Base-by-base conservation (phyloP, 2,888 invertebrate genomes). In the Andrena trimmerana region DNA sequence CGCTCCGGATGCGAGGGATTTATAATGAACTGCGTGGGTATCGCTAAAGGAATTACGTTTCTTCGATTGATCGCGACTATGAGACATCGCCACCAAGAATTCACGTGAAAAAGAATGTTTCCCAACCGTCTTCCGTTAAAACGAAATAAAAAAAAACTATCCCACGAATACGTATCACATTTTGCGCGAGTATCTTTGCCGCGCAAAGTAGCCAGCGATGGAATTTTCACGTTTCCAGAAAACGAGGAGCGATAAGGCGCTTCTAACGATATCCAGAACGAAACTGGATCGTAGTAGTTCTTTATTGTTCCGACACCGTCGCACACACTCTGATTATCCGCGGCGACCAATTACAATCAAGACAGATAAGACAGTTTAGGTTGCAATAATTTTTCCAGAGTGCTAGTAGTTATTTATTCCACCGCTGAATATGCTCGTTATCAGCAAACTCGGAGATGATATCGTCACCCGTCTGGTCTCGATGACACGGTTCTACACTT, bases 381-480 rank as follows among this genome's bases (percentile, higher is more conserved):
- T 83, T 76, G 59, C 59, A 71, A 52, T 70, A 54, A 72, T 83
- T 83, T 81, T 75, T 83, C 52, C 74, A 65, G 50, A 48, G 4
- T 74, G 83, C 77, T 77, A 78, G 81, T 86, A 73, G 86, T 88
- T 90, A 86, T 90, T 90, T 90, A 88, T 83, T 88, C 72, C 71
- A 70, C 77, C 69, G 81, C 81, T 87, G 80, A 87, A 89, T 79
- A 81, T 75, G 33, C 78, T 42, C 83, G 24, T 90, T 90, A 90
- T 90, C 89, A 84, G 78, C 65, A 33, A 69, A 48, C 68, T 66
- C 7, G 31, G 72, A 83, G 78, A 78, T 79, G 85, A 88, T 87
- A 86, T 84, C 86, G 81, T 78, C 77, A 33, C 31, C 31, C 63
- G 85, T 86, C 84, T 86, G 74, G 24, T 60, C 80, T 78, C 74